Conservation (phyloP, 2,797 vertebrate genomes). For the Gadopsis bispinosus region DNA sequence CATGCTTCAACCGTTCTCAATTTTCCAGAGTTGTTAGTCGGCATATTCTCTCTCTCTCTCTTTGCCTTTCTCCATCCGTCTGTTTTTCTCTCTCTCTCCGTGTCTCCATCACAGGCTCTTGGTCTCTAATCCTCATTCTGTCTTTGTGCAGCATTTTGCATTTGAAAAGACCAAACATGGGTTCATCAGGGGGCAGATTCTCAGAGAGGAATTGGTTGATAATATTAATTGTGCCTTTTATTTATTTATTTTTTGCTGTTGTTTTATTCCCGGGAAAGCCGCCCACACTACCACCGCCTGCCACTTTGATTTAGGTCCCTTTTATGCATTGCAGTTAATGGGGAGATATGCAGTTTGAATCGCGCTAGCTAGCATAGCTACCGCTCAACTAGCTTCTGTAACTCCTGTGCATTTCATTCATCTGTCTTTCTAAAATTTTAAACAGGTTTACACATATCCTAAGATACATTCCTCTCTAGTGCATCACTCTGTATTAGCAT, state of each 20-base stretch:
- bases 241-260: background rate
- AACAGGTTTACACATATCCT: background rate
- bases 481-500: background rate
- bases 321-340: constrained; percentile 8
- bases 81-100: constrained; percentile 23
- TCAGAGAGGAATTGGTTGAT: constrained; percentile 71
- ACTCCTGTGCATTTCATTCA: background rate
- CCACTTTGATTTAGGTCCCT: constrained; percentile 40
- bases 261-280: constrained; percentile 69
- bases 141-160: constrained; percentile 78
- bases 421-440: background rate
- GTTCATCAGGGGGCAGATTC: constrained; percentile 75
- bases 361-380: background rate
- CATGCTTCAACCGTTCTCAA: constrained; percentile 36
- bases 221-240: constrained; percentile 82
- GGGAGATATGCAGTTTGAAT: background rate
- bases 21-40: constrained; percentile 63
- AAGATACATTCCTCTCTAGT: background rate
- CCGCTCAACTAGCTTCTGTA: background rate
- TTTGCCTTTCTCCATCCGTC: constrained; percentile 46
- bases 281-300: constrained; percentile 62
- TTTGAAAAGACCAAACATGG: constrained; percentile 85
- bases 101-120: constrained; percentile 44
- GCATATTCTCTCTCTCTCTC: constrained; percentile 50
- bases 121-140: constrained; percentile 41